These are phyloP conservation scores for Ceryle rudis DNA, from an alignment of 2,797 vertebrate genomes.

Conservation along the genomic window DNA sequence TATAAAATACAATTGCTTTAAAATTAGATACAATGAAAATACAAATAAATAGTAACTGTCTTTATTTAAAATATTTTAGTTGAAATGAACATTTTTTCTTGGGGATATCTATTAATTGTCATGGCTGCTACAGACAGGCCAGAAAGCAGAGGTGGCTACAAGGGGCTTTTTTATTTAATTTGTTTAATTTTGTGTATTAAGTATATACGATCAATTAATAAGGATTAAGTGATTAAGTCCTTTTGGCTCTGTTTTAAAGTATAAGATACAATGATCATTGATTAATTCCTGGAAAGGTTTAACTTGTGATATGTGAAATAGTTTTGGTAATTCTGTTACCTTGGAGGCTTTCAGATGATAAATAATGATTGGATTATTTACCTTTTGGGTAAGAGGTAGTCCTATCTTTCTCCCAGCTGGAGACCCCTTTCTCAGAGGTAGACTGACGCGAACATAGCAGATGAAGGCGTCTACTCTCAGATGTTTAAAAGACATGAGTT, in stretches of 20 bases:
- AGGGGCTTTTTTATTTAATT: rapidly evolving
- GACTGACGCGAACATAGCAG: neutral
- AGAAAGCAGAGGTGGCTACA: neutral
- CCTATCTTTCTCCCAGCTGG: neutral
- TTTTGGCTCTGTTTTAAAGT: neutral
- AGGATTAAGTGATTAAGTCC: neutral
- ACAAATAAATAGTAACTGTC: neutral
- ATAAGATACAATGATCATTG: neutral
- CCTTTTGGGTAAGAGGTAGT: neutral
- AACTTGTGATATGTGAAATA: neutral
- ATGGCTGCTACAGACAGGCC: neutral
- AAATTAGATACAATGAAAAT: neutral
- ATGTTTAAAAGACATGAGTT: neutral
- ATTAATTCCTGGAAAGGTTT: neutral
- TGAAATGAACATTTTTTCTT: neutral
- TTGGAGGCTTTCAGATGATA: neutral
- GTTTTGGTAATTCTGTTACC: neutral
- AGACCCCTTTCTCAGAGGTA: neutral
- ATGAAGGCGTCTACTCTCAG: neutral
- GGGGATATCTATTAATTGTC: neutral
- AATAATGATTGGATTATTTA: neutral
- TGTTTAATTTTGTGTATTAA: neutral
- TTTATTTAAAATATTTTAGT: neutral
- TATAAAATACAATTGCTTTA: neutral
- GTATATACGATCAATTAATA: neutral